Percentiles rank a stretch among this genome's conserved stretches.
Evolutionary conservation across 2,888 invertebrate species (phyloP).

Genomic region (Conchocele bisecta): DNA sequence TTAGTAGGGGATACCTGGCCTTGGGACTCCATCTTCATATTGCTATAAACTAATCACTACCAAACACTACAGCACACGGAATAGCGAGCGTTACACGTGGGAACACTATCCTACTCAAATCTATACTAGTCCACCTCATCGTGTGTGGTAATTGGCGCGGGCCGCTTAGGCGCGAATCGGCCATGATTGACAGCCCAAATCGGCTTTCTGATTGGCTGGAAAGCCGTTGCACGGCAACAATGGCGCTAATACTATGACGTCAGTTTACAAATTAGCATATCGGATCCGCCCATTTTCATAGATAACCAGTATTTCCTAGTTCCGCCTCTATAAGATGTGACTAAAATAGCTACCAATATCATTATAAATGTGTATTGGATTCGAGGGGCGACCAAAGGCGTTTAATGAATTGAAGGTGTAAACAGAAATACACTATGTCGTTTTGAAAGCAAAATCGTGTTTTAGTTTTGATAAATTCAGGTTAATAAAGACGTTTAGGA

Average conservation of each 20-base stretch:
- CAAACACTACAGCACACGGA: conserved; percentile 72
- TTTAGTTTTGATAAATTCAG: no score
- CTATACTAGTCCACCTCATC: conserved; percentile 70
- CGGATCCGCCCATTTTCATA: conserved; percentile 50
- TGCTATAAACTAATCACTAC: conserved; percentile 60
- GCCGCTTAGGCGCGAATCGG: conserved; percentile 69
- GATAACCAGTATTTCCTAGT: no score
- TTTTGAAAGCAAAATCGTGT: no score
- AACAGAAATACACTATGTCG: no score
- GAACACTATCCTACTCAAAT: conserved; percentile 55
- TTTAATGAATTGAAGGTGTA: no score
- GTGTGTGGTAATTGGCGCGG: conserved; percentile 76
- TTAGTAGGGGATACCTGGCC: conserved; percentile 70
- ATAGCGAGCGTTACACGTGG: conserved; percentile 66
- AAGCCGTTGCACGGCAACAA: conserved; percentile 65
- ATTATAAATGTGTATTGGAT: no score
- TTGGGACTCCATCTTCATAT: conserved; percentile 78
- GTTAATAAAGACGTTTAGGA: no score
- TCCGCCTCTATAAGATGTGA: no score
- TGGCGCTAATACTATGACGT: conserved; percentile 70
- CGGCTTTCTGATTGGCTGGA: conserved; percentile 65
- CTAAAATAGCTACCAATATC: no score
- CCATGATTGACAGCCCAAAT: conserved; percentile 71
- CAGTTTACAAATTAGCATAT: conserved; percentile 57
- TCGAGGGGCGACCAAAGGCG: no score